A percentile compares a stretch with the other conserved stretches of the same genome.
These are phyloP conservation scores for Rhyacophila evoluta DNA, from an alignment of 2,888 invertebrate species.

Conservation along the genomic window DNA sequence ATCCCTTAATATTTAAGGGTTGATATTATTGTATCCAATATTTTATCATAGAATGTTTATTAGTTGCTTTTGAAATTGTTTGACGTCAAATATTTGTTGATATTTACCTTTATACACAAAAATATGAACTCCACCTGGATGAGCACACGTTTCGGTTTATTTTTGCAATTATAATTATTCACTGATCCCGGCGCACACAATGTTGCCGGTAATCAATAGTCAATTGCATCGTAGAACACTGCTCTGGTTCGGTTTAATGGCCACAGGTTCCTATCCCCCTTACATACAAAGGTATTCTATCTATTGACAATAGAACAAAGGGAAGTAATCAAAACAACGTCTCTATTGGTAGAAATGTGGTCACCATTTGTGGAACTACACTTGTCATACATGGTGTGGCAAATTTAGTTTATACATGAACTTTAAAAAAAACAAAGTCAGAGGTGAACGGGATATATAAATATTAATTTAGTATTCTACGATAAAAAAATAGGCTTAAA, in stretches of 20 bases:
- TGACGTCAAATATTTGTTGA: too few relatives aligned
- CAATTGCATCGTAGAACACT: background rate
- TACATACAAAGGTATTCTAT: background rate
- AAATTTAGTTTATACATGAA: too few relatives aligned
- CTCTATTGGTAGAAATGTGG: slow-evolving; percentile 12
- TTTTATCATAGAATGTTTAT: too few relatives aligned
- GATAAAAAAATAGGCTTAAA: too few relatives aligned
- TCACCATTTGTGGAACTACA: slow-evolving; percentile 11
- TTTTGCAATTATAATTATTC: background rate
- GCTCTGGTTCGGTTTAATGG: background rate
- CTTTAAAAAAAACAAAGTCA: too few relatives aligned
- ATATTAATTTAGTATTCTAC: too few relatives aligned
- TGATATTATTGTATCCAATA: too few relatives aligned
- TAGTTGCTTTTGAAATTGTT: too few relatives aligned
- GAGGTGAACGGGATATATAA: too few relatives aligned
- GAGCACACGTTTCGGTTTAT: background rate
- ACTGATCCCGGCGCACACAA: background rate
- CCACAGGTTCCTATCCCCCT: background rate
- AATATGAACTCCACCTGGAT: too few relatives aligned
- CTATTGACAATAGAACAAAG: slow-evolving; percentile 16
- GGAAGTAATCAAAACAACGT: slow-evolving; percentile 14
- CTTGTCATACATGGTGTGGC: background rate
- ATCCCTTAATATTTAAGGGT: too few relatives aligned
- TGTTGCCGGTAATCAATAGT: background rate
- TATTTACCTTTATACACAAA: too few relatives aligned